Conservation (phyloP, 2,113 vertebrate genomes). For the Antennarius striatus region DNA sequence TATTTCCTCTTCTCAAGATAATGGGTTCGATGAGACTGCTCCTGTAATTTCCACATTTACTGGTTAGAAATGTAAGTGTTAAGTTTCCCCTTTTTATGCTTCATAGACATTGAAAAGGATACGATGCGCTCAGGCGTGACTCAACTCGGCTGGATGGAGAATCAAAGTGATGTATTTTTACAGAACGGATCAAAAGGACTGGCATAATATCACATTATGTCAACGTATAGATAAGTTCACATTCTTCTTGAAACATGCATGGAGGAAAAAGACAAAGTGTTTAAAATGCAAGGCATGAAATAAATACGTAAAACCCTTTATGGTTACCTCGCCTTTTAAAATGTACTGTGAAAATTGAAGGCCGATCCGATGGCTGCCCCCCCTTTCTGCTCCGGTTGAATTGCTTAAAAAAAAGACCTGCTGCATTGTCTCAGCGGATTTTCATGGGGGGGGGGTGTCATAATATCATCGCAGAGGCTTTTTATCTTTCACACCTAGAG, state of each 20-base stretch:
- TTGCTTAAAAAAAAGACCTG: conserved; percentile 3
- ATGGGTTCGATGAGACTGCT: neutral
- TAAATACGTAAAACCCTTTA: no score
- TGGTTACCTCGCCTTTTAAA: conserved; percentile 8
- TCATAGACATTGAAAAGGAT: neutral
- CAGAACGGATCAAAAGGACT: conserved; percentile 3
- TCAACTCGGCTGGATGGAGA: neutral
- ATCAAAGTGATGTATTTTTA: neutral
- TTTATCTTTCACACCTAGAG: conserved; percentile 17
- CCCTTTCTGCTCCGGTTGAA: conserved; percentile 19
- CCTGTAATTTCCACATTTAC: conserved; percentile 4
- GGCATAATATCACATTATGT: neutral
- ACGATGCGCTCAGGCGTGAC: neutral
- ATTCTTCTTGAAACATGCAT: neutral
- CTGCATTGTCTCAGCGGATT: neutral
- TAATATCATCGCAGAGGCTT: conserved; percentile 13
- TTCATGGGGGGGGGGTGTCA: conserved; percentile 16
- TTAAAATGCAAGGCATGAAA: conserved; percentile 2
- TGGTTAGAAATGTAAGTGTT: neutral
- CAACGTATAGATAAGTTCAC: neutral
- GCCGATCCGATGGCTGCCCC: conserved; percentile 21
- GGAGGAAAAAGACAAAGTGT: neutral
- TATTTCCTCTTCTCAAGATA: conserved; percentile 1
- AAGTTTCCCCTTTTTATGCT: neutral
- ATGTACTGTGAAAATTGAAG: conserved; percentile 19